Evolutionary conservation across 2,888 invertebrate species (phyloP), one percentile per base, ranked within the genome.

Genomic region (Pogonocherus hispidulus): DNA sequence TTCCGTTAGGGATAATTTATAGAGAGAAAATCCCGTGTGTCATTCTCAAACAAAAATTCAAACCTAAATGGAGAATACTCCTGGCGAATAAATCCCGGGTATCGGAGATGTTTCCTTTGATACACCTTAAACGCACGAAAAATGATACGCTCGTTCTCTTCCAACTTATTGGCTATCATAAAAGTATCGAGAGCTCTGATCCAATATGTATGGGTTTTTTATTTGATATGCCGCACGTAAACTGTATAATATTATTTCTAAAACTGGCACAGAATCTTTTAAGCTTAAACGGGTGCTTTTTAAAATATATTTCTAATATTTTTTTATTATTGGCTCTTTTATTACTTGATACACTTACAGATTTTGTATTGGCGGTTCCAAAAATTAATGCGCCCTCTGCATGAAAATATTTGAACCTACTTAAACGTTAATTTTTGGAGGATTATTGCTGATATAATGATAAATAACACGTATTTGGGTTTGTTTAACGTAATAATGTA

Each of bases 161-260:
- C 57, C 57, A 46, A 57, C 57, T 44, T 57, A 57, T 57, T 57
- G 57, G 57, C 57, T 23, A 57, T 57, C 44, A 23, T 57, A 57
- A 57, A 55, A 57, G 18, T 57, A 57, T 57, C 23, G 8, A 14
- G 57, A 44, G 57, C 57, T 57, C 23, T 46, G 57, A 57, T 57
- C 46, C 57, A 27, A 57, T 57, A 57, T 46, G 23, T 57, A 57
- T 46, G 57, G 57, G 22, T 44, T 44, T 44, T 57, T 57, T 57
- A 57, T 57, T 57, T 37, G 37, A 56, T 46, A 44, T 44, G n/a
- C 57, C 1, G 23, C 14, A 57, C 57, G 57, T 44, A 57, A 57
- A 46, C 46, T 22, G 20, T 57, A 46, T 57, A 44, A 27, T 46
- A 44, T 57, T 57, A 57, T 57, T 41, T 46, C 44, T 35, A 46